phyloP scores from a whole-genome alignment of 2,797 vertebrate species.

The Sebastes vulpes region DNA sequence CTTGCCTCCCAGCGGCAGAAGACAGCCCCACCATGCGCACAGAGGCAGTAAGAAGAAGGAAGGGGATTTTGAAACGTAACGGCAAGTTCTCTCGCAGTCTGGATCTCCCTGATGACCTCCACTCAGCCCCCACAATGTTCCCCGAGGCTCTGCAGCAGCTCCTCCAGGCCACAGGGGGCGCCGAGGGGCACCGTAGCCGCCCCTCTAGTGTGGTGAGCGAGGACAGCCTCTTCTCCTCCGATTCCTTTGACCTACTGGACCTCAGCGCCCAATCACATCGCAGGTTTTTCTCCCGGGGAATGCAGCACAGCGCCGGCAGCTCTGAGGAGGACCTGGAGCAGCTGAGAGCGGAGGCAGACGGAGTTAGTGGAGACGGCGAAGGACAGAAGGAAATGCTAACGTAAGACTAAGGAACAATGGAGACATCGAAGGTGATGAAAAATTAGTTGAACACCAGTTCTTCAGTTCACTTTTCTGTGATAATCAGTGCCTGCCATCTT shows the following conservation, averaged over 20 bases:
- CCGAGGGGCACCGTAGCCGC: constrained; percentile 72
- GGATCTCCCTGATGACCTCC: constrained; percentile 73
- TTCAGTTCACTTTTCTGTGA: constrained; percentile 1
- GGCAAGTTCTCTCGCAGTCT: constrained; percentile 88
- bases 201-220: constrained; percentile 87
- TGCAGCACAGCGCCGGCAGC: constrained; percentile 61
- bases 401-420: not conserved
- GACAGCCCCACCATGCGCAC: constrained; percentile 66
- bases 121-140: constrained; percentile 32
- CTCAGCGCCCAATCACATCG: constrained; percentile 73
- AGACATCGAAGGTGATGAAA: not conserved
- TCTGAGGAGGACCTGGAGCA: constrained; percentile 79
- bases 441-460: not conserved
- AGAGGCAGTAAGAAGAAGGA: constrained; percentile 83
- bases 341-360: not conserved
- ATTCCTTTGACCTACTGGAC: constrained; percentile 87
- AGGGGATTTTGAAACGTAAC: constrained; percentile 89
- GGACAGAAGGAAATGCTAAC: constrained; percentile 39
- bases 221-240: constrained; percentile 86
- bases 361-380: not conserved
- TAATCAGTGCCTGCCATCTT: constrained; percentile 11
- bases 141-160: constrained; percentile 79
- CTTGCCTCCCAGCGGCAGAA: constrained; percentile 33
- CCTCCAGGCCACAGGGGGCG: constrained; percentile 54
- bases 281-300: constrained; percentile 65